phyloP scores from a whole-genome alignment of 1,140 invertebrate species.

The Drosophila parabipectinata region DNA sequence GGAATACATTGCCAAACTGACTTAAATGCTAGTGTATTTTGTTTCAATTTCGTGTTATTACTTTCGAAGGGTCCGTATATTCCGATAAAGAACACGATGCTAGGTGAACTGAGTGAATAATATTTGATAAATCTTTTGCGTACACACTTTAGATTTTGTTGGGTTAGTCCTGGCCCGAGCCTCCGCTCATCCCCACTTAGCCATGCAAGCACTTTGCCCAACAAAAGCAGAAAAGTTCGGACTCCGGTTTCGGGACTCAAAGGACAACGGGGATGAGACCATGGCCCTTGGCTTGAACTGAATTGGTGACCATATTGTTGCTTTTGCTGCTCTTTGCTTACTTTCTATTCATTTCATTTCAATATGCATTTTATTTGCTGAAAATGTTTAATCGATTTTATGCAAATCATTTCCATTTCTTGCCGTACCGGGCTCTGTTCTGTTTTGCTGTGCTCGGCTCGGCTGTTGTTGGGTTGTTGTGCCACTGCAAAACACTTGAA shows the following conservation, averaged over 20 bases:
- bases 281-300: constrained; percentile 16
- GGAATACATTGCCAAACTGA: too few relatives aligned
- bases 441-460: not conserved
- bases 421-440: constrained; percentile 5
- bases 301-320: constrained; percentile 22
- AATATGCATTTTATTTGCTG: constrained; percentile 74
- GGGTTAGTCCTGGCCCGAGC: not conserved
- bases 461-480: constrained; percentile 13
- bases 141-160: constrained; percentile 21
- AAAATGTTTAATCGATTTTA: constrained; percentile 79
- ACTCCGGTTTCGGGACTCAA: constrained; percentile 2
- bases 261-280: constrained; percentile 4
- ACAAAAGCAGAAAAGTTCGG: constrained; percentile 26
- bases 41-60: constrained; percentile 23
- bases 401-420: constrained; percentile 76
- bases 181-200: constrained; percentile 13
- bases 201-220: constrained; percentile 23
- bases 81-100: constrained; percentile 14
- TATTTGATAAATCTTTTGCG: constrained; percentile 51
- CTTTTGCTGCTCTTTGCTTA: constrained; percentile 40
- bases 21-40: too few relatives aligned
- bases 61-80: constrained; percentile 13
- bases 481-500: constrained; percentile 68
- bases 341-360: constrained; percentile 68
- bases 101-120: constrained; percentile 24